These are phyloP conservation scores for Drosophila sechellia DNA, from an alignment of 1,140 invertebrate species.

Conservation along the genomic window DNA sequence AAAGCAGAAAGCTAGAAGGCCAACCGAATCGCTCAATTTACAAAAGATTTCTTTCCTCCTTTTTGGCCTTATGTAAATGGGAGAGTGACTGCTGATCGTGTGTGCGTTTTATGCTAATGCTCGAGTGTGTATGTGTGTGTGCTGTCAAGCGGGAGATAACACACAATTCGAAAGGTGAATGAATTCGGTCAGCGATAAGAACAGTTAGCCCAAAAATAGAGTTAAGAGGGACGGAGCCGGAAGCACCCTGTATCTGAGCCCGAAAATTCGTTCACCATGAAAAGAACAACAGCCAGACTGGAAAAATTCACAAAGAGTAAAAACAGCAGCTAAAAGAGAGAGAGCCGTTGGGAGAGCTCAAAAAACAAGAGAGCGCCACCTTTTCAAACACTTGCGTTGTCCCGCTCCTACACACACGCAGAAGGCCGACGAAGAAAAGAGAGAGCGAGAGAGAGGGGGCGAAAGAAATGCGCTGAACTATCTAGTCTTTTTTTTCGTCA, in stretches of 20 bases:
- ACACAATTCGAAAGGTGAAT: slow-evolving; percentile 66
- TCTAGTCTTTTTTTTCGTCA: slow-evolving; percentile 28
- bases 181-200: slow-evolving; percentile 66
- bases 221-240: not conserved
- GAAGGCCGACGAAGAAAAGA: slow-evolving; percentile 3
- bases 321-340: slow-evolving; percentile 38
- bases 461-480: slow-evolving; percentile 53
- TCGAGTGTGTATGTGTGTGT: slow-evolving; percentile 3
- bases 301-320: slow-evolving; percentile 48
- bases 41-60: slow-evolving; percentile 54
- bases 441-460: slow-evolving; percentile 28
- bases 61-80: slow-evolving; percentile 64
- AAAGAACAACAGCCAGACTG: slow-evolving; percentile 56
- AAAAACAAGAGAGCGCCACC: slow-evolving; percentile 9
- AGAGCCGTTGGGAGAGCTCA: not conserved
- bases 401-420: slow-evolving; percentile 41
- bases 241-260: slow-evolving; percentile 46
- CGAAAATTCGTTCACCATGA: slow-evolving; percentile 61
- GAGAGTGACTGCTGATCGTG: not conserved
- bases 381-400: slow-evolving; percentile 32
- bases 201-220: slow-evolving; percentile 45
- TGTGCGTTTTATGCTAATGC: slow-evolving; percentile 58
- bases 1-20: slow-evolving; percentile 45
- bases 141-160: slow-evolving; percentile 49
- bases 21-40: slow-evolving; percentile 39